Evolutionary conservation across 2,888 invertebrate species (phyloP).

Genomic region (Heliconius ethilla): DNA sequence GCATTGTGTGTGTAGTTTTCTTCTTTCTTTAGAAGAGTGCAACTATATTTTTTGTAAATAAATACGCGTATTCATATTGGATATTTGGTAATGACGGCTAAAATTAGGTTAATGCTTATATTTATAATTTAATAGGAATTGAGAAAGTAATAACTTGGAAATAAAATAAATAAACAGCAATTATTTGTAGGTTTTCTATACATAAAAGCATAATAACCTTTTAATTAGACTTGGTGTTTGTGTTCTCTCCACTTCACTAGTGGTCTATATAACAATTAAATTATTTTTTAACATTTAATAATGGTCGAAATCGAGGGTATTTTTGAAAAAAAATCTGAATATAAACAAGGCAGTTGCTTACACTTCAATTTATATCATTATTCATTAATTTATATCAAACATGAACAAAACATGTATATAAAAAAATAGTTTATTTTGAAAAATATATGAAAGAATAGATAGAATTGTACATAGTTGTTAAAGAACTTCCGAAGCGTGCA

Average conservation of each 20-base stretch:
- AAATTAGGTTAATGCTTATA: no score
- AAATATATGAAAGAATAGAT: background rate
- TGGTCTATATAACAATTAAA: background rate
- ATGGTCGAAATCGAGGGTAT: no score
- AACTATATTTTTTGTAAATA: constrained; percentile 6
- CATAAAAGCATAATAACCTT: no score
- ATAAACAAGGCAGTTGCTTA: background rate
- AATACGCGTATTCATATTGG: background rate
- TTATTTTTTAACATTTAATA: no score
- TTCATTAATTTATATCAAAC: no score
- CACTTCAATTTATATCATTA: background rate
- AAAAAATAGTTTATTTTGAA: background rate
- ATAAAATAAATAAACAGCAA: no score
- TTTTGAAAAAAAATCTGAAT: no score
- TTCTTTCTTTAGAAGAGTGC: background rate
- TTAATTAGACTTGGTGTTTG: no score
- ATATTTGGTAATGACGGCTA: background rate
- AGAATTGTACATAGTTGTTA: background rate
- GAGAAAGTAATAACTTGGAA: no score
- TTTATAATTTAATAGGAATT: no score
- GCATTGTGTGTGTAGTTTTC: background rate
- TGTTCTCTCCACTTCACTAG: background rate
- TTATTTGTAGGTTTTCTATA: no score
- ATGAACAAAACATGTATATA: background rate
- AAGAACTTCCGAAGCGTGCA: no score